Evolutionary conservation across 2,888 invertebrate species (phyloP), one percentile per base, ranked within the genome.

Genomic region (Macrosiphum euphorbiae): DNA sequence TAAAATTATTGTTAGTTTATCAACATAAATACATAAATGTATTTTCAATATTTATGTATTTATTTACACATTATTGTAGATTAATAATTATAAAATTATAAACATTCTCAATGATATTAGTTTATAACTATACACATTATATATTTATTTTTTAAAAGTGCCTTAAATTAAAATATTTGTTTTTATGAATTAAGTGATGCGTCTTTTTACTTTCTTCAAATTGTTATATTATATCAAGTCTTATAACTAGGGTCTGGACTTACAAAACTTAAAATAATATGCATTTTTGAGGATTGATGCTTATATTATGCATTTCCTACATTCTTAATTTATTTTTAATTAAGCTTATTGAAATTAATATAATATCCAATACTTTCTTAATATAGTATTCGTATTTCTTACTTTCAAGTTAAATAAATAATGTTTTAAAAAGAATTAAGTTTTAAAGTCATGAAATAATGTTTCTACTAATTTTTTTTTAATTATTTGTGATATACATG

Each of bases 121-220:
- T 58, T 86, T 91, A 24, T 87, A 28, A n/a, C n/a, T n/a, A 87
- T 50, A 41, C 10, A 58, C 10, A 8, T 28, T 28, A 8, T 2
- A 2, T 58, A 8, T 61, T 67, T 13, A 5, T 85, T 84, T 24
- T 89, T 89, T 89, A 28, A n/a, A 7, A 13, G 87, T 92, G 92
- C 86, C 92, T 92, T 92, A 91, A 44, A 92, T 86, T 92, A 61
- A 87, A 87, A 86, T 86, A 47, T 41, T 92, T 8, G 26, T 52
- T 91, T 85, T 61, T 86, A 85, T 85, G 28, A 84, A 20, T n/a
- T 78, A 78, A 86, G 55, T 52, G 28, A 84, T 55, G 58, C 8
- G 16, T 78, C 7, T 78, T 78, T 67, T 35, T 78, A 35, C 8
- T 35, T 78, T 78, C 1, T 67, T 16, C 16, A 7, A 67, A 67